These are phyloP conservation scores for Antechinus flavipes DNA, from an alignment of 2,113 vertebrate genomes.

Conservation along the genomic window DNA sequence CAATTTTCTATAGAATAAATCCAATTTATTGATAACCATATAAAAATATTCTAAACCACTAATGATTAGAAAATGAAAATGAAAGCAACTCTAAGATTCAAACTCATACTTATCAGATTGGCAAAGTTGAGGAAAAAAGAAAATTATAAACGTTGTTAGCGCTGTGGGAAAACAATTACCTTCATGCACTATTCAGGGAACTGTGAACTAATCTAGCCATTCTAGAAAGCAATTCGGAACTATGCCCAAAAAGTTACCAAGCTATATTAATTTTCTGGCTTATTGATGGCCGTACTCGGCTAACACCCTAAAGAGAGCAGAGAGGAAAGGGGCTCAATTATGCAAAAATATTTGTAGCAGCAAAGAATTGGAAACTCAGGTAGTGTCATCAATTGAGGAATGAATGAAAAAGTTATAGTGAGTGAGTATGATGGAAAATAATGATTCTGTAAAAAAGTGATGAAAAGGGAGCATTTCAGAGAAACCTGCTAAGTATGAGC, in stretches of 20 bases:
- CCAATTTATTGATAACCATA: neutral
- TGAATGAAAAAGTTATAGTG: neutral
- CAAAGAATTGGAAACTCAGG: neutral
- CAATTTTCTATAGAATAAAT: neutral
- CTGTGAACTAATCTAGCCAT: neutral
- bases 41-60: neutral
- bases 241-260: neutral
- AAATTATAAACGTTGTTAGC: neutral
- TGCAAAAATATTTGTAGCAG: neutral
- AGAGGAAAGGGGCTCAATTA: neutral
- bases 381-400: neutral
- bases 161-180: neutral
- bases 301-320: neutral
- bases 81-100: neutral
- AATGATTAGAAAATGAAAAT: neutral
- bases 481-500: neutral
- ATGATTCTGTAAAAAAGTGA: neutral
- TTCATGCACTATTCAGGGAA: neutral
- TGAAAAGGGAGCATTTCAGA: neutral
- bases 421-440: neutral
- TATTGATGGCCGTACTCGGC: neutral
- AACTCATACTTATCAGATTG: neutral
- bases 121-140: neutral
- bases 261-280: neutral
- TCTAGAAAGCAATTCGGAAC: neutral